Evolutionary conservation across 2,113 vertebrate genomes (phyloP).

Genomic region (Neolamprologus ventralis): DNA sequence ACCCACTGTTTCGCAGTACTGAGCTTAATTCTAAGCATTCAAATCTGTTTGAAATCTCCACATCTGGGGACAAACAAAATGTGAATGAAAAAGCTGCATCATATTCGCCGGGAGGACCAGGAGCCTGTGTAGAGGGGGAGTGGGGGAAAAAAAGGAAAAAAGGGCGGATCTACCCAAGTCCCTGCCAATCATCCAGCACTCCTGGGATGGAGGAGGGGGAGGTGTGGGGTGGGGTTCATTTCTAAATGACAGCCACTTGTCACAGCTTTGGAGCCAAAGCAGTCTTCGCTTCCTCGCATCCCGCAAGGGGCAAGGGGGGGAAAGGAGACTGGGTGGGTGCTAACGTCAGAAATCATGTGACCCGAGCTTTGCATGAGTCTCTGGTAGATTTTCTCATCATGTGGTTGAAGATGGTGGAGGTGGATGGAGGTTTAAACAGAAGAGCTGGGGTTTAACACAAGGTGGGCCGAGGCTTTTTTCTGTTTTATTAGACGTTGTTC

Average conservation of each 20-base stretch:
- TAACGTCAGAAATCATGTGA: slow-evolving; percentile 5
- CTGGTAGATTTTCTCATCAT: neutral
- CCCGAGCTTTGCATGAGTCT: neutral
- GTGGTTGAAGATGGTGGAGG: neutral
- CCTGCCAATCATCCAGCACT: slow-evolving; percentile 16
- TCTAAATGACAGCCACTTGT: slow-evolving; percentile 44
- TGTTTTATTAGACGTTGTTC: neutral
- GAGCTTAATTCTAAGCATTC: neutral
- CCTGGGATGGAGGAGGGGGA: neutral
- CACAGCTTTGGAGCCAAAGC: slow-evolving; percentile 28
- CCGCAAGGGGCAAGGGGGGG: neutral
- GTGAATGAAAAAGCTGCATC: neutral
- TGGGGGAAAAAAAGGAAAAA: fast-evolving
- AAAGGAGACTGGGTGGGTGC: neutral
- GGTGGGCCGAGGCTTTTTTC: neutral
- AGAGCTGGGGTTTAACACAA: neutral
- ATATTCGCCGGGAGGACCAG: neutral
- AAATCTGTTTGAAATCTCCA: neutral
- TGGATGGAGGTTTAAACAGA: neutral
- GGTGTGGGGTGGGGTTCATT: neutral
- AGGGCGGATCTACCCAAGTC: neutral
- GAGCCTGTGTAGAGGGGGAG: neutral
- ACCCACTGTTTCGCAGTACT: neutral
- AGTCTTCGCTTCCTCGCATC: slow-evolving; percentile 2
- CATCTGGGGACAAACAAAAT: neutral